Percentiles rank a stretch among this genome's conserved stretches.
Evolutionary conservation across 2,888 invertebrate genomes (phyloP).

Genomic region (Frankliniella intonsa): DNA sequence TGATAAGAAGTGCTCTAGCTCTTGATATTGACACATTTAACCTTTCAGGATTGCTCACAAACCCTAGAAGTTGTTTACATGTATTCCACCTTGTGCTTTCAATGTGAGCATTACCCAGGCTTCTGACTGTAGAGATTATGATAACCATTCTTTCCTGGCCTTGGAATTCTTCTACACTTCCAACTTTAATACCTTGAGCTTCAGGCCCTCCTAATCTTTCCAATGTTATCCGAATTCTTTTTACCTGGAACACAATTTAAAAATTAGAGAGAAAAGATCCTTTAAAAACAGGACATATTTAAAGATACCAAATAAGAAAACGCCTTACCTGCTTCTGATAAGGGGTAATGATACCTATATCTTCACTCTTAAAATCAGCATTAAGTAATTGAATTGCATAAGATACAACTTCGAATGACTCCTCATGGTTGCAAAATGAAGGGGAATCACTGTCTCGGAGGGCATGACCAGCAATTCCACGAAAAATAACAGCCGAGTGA

Average conservation of each 20-base stretch:
- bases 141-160: slow-evolving; percentile 73
- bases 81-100: slow-evolving; percentile 53
- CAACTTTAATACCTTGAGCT: slow-evolving; percentile 58
- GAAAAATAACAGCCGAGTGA: slow-evolving; percentile 59
- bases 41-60: slow-evolving; percentile 68
- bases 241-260: slow-evolving; percentile 50
- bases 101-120: slow-evolving; percentile 46
- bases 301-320: too few relatives aligned
- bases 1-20: slow-evolving; percentile 69
- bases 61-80: slow-evolving; percentile 56
- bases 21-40: slow-evolving; percentile 88
- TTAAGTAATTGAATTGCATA: slow-evolving; percentile 62
- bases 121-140: slow-evolving; percentile 63
- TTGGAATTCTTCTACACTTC: slow-evolving; percentile 82
- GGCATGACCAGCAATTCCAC: slow-evolving; percentile 64
- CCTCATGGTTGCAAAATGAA: slow-evolving; percentile 85
- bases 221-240: slow-evolving; percentile 57
- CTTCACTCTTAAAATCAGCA: slow-evolving; percentile 57
- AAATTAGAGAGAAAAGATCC: not conserved
- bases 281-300: too few relatives aligned
- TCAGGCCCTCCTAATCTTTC: slow-evolving; percentile 49
- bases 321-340: slow-evolving; percentile 78
- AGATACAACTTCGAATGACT: slow-evolving; percentile 62
- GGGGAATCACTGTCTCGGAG: slow-evolving; percentile 70
- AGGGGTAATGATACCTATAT: slow-evolving; percentile 88